phyloP scores from a whole-genome alignment of 2,113 vertebrate genomes.

The Pontoporia blainvillei region DNA sequence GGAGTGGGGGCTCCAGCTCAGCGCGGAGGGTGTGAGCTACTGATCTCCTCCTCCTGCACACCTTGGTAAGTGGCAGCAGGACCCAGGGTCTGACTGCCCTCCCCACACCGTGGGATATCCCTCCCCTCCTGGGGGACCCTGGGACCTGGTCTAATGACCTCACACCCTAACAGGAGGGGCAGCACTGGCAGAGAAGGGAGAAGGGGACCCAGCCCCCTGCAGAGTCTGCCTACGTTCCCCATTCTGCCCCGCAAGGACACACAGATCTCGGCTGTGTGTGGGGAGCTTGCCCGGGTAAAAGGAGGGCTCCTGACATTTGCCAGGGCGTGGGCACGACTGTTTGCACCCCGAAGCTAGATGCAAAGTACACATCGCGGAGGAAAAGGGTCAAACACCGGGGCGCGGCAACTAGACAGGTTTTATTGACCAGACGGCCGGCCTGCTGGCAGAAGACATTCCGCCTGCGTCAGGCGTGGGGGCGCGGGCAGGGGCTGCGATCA shows the following conservation, averaged over 20 bases:
- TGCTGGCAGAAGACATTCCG: too few relatives aligned
- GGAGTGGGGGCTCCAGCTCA: accelerated
- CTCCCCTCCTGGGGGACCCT: neutral
- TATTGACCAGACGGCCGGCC: constrained; percentile 2
- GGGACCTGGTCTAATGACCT: neutral
- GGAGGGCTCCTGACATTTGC: constrained; percentile 38
- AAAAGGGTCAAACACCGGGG: neutral
- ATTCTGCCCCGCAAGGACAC: neutral
- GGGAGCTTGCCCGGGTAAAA: neutral
- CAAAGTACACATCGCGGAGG: neutral
- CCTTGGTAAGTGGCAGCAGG: neutral
- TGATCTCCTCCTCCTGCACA: neutral
- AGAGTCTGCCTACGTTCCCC: neutral
- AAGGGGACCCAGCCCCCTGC: neutral
- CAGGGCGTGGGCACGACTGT: neutral
- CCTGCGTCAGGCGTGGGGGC: neutral
- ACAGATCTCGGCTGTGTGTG: neutral
- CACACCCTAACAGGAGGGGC: neutral
- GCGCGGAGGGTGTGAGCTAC: too few relatives aligned
- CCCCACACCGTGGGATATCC: neutral
- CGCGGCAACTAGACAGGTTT: neutral
- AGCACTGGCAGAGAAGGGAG: neutral
- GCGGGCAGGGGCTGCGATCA: neutral
- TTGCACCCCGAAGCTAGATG: neutral
- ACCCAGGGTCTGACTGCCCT: neutral